Conservation (phyloP, 2,113 vertebrate species). For the Rutilus rutilus region DNA sequence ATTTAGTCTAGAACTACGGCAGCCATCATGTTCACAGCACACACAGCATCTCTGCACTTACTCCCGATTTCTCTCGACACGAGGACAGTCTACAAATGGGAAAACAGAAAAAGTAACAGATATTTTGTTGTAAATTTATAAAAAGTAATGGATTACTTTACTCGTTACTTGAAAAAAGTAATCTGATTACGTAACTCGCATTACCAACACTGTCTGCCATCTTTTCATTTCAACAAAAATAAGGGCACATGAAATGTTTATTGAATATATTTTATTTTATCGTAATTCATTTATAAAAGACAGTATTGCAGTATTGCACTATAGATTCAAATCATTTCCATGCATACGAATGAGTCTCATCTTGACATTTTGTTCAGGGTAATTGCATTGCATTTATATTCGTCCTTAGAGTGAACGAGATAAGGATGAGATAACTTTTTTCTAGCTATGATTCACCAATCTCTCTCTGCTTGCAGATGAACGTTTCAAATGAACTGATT, state of each 20-base stretch:
- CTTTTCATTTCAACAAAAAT: constrained; percentile 17
- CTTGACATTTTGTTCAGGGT: constrained; percentile 1
- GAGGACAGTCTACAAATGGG: too few species aligned
- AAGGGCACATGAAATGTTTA: not conserved
- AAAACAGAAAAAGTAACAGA: too few species aligned
- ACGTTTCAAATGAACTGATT: constrained; percentile 13
- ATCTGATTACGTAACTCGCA: too few species aligned
- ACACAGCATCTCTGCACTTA: too few species aligned
- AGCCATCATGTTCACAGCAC: too few species aligned
- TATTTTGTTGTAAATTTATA: too few species aligned
- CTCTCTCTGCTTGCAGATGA: constrained; percentile 11
- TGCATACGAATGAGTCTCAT: not conserved
- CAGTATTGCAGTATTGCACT: constrained; percentile 13
- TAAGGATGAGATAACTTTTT: not conserved
- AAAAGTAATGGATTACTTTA: too few species aligned
- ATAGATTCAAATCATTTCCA: not conserved
- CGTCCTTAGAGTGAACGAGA: not conserved
- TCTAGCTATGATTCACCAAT: not conserved
- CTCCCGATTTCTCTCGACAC: too few species aligned
- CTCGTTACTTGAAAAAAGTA: too few species aligned
- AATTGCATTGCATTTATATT: not conserved
- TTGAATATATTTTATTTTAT: constrained; percentile 6
- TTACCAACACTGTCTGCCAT: not conserved
- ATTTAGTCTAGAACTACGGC: too few species aligned
- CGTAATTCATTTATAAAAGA: not conserved